Conservation (phyloP, 2,113 vertebrate species). For the Megalops atlanticus region DNA sequence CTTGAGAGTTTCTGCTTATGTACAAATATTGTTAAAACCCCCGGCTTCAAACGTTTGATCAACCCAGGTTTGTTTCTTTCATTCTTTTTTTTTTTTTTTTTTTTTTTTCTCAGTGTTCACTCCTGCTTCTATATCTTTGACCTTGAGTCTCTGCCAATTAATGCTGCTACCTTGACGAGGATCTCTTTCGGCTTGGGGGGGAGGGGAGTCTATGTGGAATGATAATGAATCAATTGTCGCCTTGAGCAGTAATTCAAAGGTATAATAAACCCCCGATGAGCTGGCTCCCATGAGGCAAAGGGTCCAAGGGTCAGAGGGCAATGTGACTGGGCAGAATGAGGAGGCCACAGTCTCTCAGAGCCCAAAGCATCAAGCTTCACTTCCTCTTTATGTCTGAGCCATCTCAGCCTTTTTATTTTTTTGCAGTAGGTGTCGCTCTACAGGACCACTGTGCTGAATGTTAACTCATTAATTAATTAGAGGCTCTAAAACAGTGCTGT, state of each 20-base stretch:
- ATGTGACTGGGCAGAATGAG: not conserved
- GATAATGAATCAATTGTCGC: constrained; percentile 68
- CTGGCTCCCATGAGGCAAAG: constrained; percentile 40
- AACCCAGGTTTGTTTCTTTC: constrained; percentile 25
- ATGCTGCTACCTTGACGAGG: constrained; percentile 48
- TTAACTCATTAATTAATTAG: constrained; percentile 5
- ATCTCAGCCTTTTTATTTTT: not conserved
- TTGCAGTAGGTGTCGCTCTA: not conserved
- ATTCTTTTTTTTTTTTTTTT: constrained; percentile 14
- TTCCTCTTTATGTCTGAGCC: not conserved
- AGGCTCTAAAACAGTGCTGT: not conserved
- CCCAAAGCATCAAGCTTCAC: not conserved
- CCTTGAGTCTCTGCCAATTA: constrained; percentile 63
- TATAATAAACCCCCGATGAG: constrained; percentile 54
- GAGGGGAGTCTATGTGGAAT: constrained; percentile 49
- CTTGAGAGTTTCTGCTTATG: constrained; percentile 12
- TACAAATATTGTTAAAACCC: constrained; percentile 23
- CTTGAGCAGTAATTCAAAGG: constrained; percentile 62
- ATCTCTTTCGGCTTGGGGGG: constrained; percentile 52
- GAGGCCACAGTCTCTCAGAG: not conserved
- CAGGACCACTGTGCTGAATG: not conserved
- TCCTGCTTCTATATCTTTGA: constrained; percentile 42
- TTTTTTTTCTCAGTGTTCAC: constrained; percentile 30
- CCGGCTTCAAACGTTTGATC: not conserved
- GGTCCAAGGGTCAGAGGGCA: not conserved